Evolutionary conservation across 2,113 vertebrate genomes (phyloP), one percentile per base, ranked within the genome.

Genomic region (Tympanuchus pallidicinctus): DNA sequence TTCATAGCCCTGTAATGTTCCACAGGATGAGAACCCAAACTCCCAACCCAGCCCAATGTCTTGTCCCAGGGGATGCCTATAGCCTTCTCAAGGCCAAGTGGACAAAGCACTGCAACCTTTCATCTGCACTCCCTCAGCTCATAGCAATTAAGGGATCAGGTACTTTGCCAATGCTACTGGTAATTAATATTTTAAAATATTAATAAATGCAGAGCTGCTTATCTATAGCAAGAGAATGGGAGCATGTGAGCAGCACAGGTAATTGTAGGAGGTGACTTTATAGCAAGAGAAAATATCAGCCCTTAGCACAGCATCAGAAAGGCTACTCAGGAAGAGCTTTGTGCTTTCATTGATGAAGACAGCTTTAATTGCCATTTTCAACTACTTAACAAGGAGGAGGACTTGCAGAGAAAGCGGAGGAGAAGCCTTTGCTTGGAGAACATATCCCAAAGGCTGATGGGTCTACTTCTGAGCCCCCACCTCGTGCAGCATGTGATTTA

Each of bases 41-140:
- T 36, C 10, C 75, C 38, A 2, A 2, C 20, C 24, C 28, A 25
- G 36, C 8, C 30, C 74, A 21, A 21, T 0, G 3, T 19, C 43
- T 32, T 28, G 32, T 34, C 63, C 73, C 69, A 12, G 19, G 3
- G 47, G 66, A 17, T 56, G 6, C 38, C 74, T 21, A 3, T 1
- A 4, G 20, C 3, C 43, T 21, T 5, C 0, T 3, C 34, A 71
- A 57, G 75, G 34, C 19, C 32, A 18, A 3, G 12, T 21, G 2
- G 0, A 2, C 2, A 3, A 54, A 0, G 1, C 19, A 4, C 2
- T 6, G n/a, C 0, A 1, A 10, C 48, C 56, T 30, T 42, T 22
- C 16, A 57, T 64, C 56, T 32, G 7, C 28, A 0, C 2, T 42
- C 57, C 50, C 28, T n/a, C 67, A 60, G 38, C 4, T 42, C 19